Evolutionary conservation across 2,888 invertebrate species (phyloP), one percentile per base, ranked within the genome.

Genomic region (Sinodicranocentrus sp.): DNA sequence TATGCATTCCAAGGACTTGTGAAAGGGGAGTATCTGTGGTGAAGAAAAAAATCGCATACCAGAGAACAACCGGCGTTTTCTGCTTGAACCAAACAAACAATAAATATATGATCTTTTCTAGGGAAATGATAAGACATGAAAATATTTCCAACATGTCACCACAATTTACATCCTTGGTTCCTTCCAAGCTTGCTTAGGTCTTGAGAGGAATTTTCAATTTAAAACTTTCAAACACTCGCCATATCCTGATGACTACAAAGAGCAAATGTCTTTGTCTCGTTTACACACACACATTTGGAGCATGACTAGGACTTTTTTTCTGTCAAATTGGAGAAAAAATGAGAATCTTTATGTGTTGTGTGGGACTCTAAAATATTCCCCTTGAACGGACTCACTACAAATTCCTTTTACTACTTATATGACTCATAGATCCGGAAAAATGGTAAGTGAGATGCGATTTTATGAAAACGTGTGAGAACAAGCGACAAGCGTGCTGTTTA

Each of bases 121-220:
- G 52, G 8, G 52, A 17, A 15, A 3, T 19, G 19, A 19, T 2
- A 2, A 15, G 25, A 25, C 21, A 57, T 57, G 57, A n/a, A 57
- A 21, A 57, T 57, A 57, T 57, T 57, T 57, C 25, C 25, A 23
- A 23, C 13, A 57, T 57, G 57, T 57, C 57, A 23, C 25, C 57
- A 13, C 23, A 23, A 57, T 57, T 57, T 57, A 19, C 57, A 57
- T 57, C 15, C 19, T 52, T 52, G n/a, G 52, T 19, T 19, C n/a
- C n/a, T 19, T 23, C 2, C 13, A 57, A 25, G 17, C 8, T 10
- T 6, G 25, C 15, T 8, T 23, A 6, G 8, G n/a, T 48, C 48
- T 54, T 17, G 5, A 25, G 25, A 23, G 57, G 25, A 57, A 23
- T 57, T 57, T 57, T 57, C 25, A 57, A 57, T 57, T 57, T 57